phyloP scores from a whole-genome alignment of 2,797 vertebrate species.

The Onychomys torridus region DNA sequence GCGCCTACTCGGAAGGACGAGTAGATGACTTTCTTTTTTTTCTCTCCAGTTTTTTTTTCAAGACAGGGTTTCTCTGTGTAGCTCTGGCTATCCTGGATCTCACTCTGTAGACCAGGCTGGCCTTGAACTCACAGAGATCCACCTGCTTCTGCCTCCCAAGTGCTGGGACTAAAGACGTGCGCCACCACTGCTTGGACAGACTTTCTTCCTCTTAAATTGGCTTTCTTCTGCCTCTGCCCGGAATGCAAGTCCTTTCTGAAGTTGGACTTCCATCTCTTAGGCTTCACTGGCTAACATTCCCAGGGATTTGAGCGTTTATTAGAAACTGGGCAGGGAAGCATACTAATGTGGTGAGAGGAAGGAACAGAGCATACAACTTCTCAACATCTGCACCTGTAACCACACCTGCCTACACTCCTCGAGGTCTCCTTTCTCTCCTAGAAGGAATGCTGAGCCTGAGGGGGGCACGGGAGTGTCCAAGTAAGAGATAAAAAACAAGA shows the following conservation, averaged over 20 bases:
- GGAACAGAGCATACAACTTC: not conserved
- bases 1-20: not conserved
- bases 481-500: not conserved
- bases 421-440: not conserved
- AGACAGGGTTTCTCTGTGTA: not conserved
- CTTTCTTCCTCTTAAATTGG: not conserved
- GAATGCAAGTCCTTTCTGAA: slow-evolving; percentile 30
- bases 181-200: not conserved
- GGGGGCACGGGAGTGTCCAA: not conserved
- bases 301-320: not conserved
- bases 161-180: not conserved
- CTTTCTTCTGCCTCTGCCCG: not conserved
- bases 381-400: not conserved
- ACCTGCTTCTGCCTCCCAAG: not conserved
- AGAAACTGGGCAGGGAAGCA: not conserved
- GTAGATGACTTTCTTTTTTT: not conserved
- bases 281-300: not conserved
- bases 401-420: not conserved
- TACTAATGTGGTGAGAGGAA: not conserved
- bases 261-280: not conserved
- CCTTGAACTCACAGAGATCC: not conserved
- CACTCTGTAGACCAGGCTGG: not conserved
- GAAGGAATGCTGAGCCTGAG: not conserved
- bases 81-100: not conserved
- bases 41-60: not conserved